Base-by-base conservation (phyloP, 2,797 vertebrate genomes). In the Podarcis siculus region DNA sequence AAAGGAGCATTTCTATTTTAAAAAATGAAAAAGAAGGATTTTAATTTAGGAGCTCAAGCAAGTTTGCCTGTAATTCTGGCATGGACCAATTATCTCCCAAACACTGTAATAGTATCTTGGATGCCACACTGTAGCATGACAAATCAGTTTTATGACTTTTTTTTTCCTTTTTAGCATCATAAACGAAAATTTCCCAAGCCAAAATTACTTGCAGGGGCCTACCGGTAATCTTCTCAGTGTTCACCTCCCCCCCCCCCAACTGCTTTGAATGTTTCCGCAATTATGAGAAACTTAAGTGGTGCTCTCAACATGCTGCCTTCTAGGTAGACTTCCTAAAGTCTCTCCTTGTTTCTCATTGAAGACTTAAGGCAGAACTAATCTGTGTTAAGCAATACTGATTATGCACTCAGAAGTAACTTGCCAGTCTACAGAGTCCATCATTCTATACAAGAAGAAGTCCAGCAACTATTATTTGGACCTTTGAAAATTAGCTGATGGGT, bases 11-110 rank as follows among this genome's bases (percentile, higher is more conserved):
- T 89, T 86, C 69, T 82, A 64, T 77, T 77, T 55, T 15, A 69
- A 30, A 69, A 69, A 30, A 69, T 10, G 67, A 69, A 75, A 88
- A 3, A 42, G 42, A 89, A 90, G 10, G 21, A 45, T 78, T 90
- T 30, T 89, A 90, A 82, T 91, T 90, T 73, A 55, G 76, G 32
- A 89, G 88, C 13, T 89, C 80, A 86, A 35, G 30, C 37, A 90
- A 89, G 78, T 77, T 30, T 58, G 66, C 0, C 6, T 87, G 2
- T 15, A 88, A 84, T 15, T 90, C 30, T 84, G 88, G 73, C 0
- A 5, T 81, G 89, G n/a, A 82, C 32, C 64, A 86, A 82, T 89
- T 92, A 78, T 1, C 1, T 64, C 42, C 76, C 89, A 27, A 67
- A 49, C 64, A 80, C 76, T 72, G 58, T 66, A 75, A 37, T 66